Evolutionary conservation across 2,113 vertebrate genomes (phyloP).

Genomic region (Vimba vimba): DNA sequence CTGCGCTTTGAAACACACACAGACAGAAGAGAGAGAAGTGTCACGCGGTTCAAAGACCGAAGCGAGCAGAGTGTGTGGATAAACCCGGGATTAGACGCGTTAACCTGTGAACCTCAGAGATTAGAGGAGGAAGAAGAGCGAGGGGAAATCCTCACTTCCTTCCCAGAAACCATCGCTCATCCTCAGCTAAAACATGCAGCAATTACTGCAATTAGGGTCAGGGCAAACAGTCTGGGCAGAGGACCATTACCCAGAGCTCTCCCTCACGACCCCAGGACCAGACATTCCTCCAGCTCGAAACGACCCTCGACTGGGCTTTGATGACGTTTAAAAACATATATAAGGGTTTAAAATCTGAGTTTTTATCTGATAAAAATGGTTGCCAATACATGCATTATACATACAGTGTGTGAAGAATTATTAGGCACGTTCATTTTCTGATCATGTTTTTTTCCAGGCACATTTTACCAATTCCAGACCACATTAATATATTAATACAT

Average conservation of each 20-base stretch:
- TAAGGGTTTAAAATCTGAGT: too few relatives aligned
- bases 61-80: neutral
- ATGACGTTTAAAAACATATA: too few relatives aligned
- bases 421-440: too few relatives aligned
- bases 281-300: neutral
- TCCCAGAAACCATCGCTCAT: slow-evolving; percentile 40
- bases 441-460: too few relatives aligned
- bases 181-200: slow-evolving; percentile 44
- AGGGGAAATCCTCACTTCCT: slow-evolving; percentile 30
- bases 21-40: neutral
- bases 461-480: too few relatives aligned
- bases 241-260: neutral
- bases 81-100: neutral
- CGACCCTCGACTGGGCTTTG: too few relatives aligned
- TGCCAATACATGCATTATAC: too few relatives aligned
- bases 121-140: slow-evolving; percentile 30
- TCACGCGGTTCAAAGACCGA: neutral
- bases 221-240: neutral
- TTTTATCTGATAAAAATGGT: too few relatives aligned
- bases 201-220: slow-evolving; percentile 56
- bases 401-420: too few relatives aligned
- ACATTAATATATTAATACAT: too few relatives aligned
- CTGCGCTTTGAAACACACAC: neutral
- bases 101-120: slow-evolving; percentile 13
- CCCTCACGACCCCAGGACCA: too few relatives aligned